Base-by-base conservation (phyloP, 2,113 vertebrate species). In the Amblyopsis rosae region DNA sequence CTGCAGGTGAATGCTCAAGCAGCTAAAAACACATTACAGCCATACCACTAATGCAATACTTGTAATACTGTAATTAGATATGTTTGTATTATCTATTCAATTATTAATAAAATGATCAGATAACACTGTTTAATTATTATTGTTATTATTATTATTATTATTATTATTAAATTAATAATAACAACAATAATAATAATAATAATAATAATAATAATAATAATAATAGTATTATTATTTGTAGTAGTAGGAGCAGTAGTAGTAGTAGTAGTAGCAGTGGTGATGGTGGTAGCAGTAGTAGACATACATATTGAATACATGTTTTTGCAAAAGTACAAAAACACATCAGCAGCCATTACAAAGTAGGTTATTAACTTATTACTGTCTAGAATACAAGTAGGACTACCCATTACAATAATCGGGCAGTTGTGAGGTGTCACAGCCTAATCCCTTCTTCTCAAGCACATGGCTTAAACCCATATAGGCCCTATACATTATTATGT, bases 11-110 rank as follows among this genome's bases (percentile, higher is more conserved):
- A 54, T 15, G 51, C 51, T 54, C 15, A 13, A 7, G n/a, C 13
- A 54, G 12, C 46, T 62, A 50, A 67, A 63, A 75, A 11, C 41
- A 48, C 16, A 57, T 1, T 10, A 16, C 56, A 41, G 19, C 19
- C 2, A 26, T 26, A 3, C 26, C 26, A 26, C 26, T 26, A 26
- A 26, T 26, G 48, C 13, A 62, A 63, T 55, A 6, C 65, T 10
- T n/a, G 65, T 47, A 2, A 56, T 53, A n/a, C 9, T 15, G 12
- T 50, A 8, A 55, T 32, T 16, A 51, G 17, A 15, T 8, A 15
- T 16, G 5, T 55, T 16, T 17, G 53, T 16, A 55, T 26, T 26
- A 55, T 55, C 3, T 19, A 17, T 57, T 56, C 54, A 56, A 16
- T 16, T 6, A 10, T 16, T 56, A 19, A 19, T 56, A 16, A 11